These are phyloP conservation scores for Lordiphosa stackelbergi DNA, from an alignment of 1,140 invertebrate genomes.

Conservation along the genomic window DNA sequence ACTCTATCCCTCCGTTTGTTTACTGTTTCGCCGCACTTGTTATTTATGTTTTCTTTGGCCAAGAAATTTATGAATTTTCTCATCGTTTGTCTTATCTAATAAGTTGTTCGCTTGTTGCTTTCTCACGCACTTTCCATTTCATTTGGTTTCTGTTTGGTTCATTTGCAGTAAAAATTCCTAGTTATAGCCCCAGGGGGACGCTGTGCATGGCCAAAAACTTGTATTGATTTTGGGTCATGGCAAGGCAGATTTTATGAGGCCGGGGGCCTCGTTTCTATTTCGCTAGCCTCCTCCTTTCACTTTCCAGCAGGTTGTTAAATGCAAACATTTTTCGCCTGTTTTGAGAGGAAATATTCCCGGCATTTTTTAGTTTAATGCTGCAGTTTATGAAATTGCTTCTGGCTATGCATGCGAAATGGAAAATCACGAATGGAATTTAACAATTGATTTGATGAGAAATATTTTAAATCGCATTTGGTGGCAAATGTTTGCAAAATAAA, in stretches of 20 bases:
- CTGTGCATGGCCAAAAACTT: constrained; percentile 25
- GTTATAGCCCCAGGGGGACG: constrained; percentile 26
- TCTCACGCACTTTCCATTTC: constrained; percentile 11
- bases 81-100: constrained; percentile 31
- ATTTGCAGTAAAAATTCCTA: constrained; percentile 50
- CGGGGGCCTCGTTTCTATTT: constrained; percentile 1
- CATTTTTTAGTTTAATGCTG: constrained; percentile 21
- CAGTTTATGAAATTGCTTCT: constrained; percentile 22
- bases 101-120: constrained; percentile 31
- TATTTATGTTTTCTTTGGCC: constrained; percentile 17
- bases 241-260: constrained; percentile 13
- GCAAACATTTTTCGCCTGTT: constrained; percentile 8
- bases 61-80: constrained; percentile 35
- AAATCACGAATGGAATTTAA: constrained; percentile 6
- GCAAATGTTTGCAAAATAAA: too few species aligned
- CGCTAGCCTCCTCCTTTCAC: too few species aligned
- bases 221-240: constrained; percentile 49
- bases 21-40: not conserved
- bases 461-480: not conserved
- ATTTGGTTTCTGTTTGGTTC: constrained; percentile 18
- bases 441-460: constrained; percentile 4
- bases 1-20: constrained; percentile 7
- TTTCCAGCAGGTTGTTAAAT: too few species aligned
- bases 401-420: constrained; percentile 1
- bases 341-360: constrained; percentile 9